phyloP scores from a whole-genome alignment of 2,888 invertebrate species.

The Megastigmus dorsalis region DNA sequence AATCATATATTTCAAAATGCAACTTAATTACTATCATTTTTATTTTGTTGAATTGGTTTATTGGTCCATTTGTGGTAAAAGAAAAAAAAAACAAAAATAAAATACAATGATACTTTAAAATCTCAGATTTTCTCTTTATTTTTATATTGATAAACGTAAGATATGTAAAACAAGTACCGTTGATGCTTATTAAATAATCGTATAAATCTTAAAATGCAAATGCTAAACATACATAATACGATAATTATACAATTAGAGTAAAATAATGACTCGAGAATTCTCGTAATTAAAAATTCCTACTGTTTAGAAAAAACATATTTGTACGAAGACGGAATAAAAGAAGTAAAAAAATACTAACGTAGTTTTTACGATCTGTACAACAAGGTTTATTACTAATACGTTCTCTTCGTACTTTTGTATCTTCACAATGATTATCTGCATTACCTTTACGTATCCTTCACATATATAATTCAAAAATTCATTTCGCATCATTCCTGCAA shows the following conservation, averaged over 20 bases:
- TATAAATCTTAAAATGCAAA: slow-evolving; percentile 23
- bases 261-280: slow-evolving; percentile 40
- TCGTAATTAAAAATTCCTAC: slow-evolving; percentile 15
- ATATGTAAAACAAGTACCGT: slow-evolving; percentile 46
- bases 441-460: no score
- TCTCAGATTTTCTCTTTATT: slow-evolving; percentile 29
- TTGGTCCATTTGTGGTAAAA: no score
- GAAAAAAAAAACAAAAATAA: no score
- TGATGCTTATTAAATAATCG: slow-evolving; percentile 30
- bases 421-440: no score
- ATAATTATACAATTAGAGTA: slow-evolving; percentile 31
- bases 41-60: no score
- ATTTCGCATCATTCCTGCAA: no score
- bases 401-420: background rate
- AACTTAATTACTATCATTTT: no score
- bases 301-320: slow-evolving; percentile 20
- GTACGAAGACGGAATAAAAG: slow-evolving; percentile 5
- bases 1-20: no score
- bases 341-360: slow-evolving; percentile 18
- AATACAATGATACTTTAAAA: no score
- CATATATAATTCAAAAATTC: no score
- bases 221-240: slow-evolving; percentile 33
- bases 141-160: slow-evolving; percentile 30
- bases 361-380: slow-evolving; percentile 27
- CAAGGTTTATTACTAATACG: slow-evolving; percentile 10